phyloP scores from a whole-genome alignment of 2,797 vertebrate species.

The Acanthornis magna region DNA sequence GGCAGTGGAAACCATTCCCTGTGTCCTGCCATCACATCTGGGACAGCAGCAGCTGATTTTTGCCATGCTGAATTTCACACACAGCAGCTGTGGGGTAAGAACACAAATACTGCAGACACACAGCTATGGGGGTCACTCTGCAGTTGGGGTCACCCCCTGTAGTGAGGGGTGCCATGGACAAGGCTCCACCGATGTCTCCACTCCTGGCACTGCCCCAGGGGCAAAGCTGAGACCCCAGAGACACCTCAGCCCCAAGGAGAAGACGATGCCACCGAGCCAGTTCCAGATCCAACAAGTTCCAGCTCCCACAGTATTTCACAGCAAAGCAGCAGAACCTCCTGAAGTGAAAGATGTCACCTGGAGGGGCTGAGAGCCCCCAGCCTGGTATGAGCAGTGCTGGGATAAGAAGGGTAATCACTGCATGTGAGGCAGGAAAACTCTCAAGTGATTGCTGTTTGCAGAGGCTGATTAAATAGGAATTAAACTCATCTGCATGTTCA shows the following conservation, averaged over 20 bases:
- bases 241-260: background rate
- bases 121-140: background rate
- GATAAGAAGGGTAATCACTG: constrained; percentile 46
- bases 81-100: background rate
- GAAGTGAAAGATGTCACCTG: background rate
- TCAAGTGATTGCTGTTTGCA: constrained; percentile 70
- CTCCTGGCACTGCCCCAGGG: background rate
- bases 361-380: background rate
- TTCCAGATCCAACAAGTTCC: background rate
- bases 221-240: background rate
- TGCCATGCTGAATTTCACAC: background rate
- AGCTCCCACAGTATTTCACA: background rate
- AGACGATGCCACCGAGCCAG: fast-evolving
- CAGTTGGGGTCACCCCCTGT: no score
- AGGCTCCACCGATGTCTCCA: fast-evolving
- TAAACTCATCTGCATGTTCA: constrained; percentile 58
- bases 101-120: background rate
- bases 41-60: background rate
- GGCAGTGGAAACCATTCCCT: background rate
- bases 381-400: background rate
- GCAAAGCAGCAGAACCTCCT: background rate
- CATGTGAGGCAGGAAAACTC: constrained; percentile 32
- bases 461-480: constrained; percentile 69
- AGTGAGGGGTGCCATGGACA: background rate
- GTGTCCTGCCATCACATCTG: background rate